Evolutionary conservation across 1,140 invertebrate species (phyloP), one percentile per base, ranked within the genome.

Genomic region (Copidosoma floridanum): DNA sequence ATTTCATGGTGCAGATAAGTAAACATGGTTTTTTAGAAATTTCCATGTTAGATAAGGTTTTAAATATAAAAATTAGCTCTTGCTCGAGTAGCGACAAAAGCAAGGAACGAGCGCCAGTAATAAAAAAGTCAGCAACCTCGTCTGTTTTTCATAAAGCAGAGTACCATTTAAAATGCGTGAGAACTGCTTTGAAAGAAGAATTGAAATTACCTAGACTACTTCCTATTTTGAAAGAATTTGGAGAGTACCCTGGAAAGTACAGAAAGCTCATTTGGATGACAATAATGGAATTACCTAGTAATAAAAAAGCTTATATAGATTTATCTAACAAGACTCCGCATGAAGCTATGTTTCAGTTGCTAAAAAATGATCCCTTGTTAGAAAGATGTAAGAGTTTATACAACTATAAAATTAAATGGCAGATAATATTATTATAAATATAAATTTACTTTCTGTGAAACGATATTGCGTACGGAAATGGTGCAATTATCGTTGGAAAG

Each of bases 201-300:
- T 80, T 88, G 64, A 80, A 83, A 60, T 74, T 82, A 47, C 74
- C 81, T 37, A 81, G 86, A 72, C 67, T 89, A 21, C 74, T 81
- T 60, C 81, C 82, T 48, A 92, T 95, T 67, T 74, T 95, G 32
- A 87, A 85, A 73, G 88, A 92, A 65, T 92, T 87, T 78, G 87
- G 87, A 44, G 88, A 90, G 77, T 94, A 91, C 77, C 91, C 92
- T 24, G 83, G 85, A 27, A 86, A 87, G 71, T 90, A 92, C 76
- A 82, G 92, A 56, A 78, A 81, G 53, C 80, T 91, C 41, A 93
- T 94, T 63, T 95, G 93, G 93, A 84, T 84, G 58, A 86, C 85
- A 11, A 74, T 94, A 10, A 71, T 94, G 58, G 78, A 87, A 54
- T 81, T 93, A 23, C 93, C 92, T 2, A 83, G 84, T 62, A 94